Evolutionary conservation across 2,888 invertebrate genomes (phyloP).

Genomic region (Dorcus parallelipipedus): DNA sequence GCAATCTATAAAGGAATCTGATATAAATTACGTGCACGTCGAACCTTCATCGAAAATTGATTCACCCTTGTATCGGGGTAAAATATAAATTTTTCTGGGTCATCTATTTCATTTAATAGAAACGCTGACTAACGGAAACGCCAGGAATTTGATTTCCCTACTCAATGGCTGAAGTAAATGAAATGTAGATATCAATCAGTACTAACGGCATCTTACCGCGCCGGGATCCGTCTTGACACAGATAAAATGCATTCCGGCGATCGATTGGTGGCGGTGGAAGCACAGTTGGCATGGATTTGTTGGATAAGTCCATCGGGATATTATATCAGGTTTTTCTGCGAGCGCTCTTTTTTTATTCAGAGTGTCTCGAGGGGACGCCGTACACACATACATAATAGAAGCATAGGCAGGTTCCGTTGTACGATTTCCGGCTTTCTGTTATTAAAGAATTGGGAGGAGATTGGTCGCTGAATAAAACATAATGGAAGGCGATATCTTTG

Average conservation of each 20-base stretch:
- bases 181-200: constrained; percentile 15
- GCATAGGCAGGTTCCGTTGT: too few relatives aligned
- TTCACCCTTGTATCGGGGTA: background rate
- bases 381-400: too few relatives aligned
- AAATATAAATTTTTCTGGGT: background rate
- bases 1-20: too few relatives aligned
- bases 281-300: constrained; percentile 13
- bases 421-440: too few relatives aligned
- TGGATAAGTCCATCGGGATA: constrained; percentile 12
- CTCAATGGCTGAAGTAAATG: constrained; percentile 9
- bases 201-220: constrained; percentile 1
- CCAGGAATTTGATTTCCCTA: background rate
- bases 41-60: too few relatives aligned
- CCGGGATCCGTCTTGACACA: constrained; percentile 1
- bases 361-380: too few relatives aligned
- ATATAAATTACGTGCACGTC: too few relatives aligned
- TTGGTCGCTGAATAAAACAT: too few relatives aligned
- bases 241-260: constrained; percentile 3
- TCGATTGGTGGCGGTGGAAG: background rate
- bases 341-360: background rate
- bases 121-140: background rate
- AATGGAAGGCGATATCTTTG: too few relatives aligned
- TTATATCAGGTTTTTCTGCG: constrained; percentile 5
- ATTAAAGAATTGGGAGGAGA: too few relatives aligned
- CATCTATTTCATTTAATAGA: background rate